Evolutionary conservation across 1,140 invertebrate genomes (phyloP), one percentile per base, ranked within the genome.

Genomic region (Cataglyphis hispanica): DNA sequence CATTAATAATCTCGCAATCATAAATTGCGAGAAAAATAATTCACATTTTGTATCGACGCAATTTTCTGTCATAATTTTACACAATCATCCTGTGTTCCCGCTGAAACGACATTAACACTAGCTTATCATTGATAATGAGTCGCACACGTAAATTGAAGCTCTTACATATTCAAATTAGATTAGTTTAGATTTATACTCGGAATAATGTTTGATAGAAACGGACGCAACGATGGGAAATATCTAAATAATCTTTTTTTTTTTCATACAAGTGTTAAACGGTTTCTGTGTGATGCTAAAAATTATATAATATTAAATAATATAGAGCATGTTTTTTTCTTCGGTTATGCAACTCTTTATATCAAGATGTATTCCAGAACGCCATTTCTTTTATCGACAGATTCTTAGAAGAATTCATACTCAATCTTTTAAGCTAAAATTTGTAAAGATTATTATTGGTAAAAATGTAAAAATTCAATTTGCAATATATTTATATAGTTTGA

Each of bases 401-500:
- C n/a, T 37, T 7, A 37, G n/a, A 58, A 74, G 19, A 58, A 34
- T 7, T 60, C 11, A 3, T 19, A 74, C 16, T 25, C 31, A 19
- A 60, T n/a, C n/a, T 58, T 75, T 60, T 16, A 6, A 74, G 6
- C 7, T 60, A 11, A 40, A 75, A 60, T 2, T 19, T 4, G 50
- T 75, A 5, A 53, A 40, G 34, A 40, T 25, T 16, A 37, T 75
- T 16, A 19, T 25, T 58, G 50, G n/a, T 6, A 56, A 50, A 50
- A 74, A 6, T 16, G 60, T n/a, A n/a, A n/a, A n/a, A n/a, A n/a
- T 19, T 27, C 37, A 37, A 58, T 37, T 75, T 40, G 16, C 34
- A 25, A 40, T 16, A 58, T n/a, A n/a, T n/a, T 75, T 58, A 37
- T 25, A 25, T 56, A 75, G 60, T 75, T 60, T 75, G 53, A 75